Evolutionary conservation across 2,888 invertebrate genomes (phyloP).

Genomic region (Drosophila anomalipes): DNA sequence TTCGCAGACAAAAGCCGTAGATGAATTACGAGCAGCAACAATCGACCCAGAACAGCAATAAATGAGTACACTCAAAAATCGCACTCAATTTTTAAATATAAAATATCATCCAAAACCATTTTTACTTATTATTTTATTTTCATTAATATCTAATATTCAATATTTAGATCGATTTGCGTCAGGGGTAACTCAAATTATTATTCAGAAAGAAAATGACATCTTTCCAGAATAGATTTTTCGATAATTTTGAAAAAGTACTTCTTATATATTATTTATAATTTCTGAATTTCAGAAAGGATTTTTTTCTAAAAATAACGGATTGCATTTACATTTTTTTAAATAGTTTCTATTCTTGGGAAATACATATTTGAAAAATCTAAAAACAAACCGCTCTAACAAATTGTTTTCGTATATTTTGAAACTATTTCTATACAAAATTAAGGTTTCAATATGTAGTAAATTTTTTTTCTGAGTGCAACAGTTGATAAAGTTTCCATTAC

Average conservation of each 20-base stretch:
- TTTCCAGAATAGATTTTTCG: neutral
- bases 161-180: neutral
- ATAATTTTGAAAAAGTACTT: no score
- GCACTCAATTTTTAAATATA: neutral
- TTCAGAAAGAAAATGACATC: neutral
- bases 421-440: neutral
- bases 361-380: neutral
- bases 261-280: neutral
- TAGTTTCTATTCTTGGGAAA: neutral
- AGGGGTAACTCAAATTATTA: neutral
- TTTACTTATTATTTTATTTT: neutral
- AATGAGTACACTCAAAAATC: constrained; percentile 36
- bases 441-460: fast-evolving
- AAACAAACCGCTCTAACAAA: neutral
- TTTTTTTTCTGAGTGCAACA: constrained; percentile 15
- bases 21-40: constrained; percentile 53
- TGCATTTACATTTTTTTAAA: neutral
- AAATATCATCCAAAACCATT: neutral
- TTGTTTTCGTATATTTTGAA: neutral
- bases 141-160: neutral
- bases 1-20: constrained; percentile 56
- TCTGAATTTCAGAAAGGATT: neutral
- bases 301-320: neutral
- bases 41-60: constrained; percentile 35
- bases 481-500: constrained; percentile 48